These are phyloP conservation scores for Netta rufina DNA, from an alignment of 2,797 vertebrate genomes.

Conservation along the genomic window DNA sequence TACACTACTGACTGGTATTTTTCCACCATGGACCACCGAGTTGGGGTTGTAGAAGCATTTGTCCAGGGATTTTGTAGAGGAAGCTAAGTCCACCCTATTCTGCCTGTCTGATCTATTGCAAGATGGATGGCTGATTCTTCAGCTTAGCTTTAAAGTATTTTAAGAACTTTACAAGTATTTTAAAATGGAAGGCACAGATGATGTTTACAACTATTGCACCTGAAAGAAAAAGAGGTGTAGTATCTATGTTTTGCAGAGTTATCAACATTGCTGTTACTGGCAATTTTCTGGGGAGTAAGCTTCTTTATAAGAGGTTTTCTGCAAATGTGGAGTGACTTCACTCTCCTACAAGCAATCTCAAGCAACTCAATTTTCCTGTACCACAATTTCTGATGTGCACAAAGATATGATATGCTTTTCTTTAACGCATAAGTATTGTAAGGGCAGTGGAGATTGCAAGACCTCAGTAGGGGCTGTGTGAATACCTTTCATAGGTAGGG, in stretches of 20 bases:
- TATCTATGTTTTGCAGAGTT: fast-evolving
- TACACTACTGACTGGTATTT: background rate
- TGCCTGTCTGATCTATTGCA: background rate
- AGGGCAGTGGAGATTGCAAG: conserved; percentile 1
- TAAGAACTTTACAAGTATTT: background rate
- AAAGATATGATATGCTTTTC: background rate
- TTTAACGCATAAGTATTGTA: background rate
- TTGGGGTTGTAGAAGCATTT: background rate
- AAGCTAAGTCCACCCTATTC: background rate
- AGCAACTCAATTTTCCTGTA: background rate
- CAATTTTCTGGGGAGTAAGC: background rate
- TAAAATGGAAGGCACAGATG: background rate
- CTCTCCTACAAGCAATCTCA: background rate
- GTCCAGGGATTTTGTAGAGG: background rate
- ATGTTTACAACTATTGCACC: background rate
- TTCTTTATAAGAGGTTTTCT: background rate
- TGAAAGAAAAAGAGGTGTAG: background rate
- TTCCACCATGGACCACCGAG: fast-evolving
- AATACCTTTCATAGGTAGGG: conserved; percentile 16
- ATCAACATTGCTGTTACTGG: background rate
- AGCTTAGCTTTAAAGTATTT: background rate
- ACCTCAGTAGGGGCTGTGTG: background rate
- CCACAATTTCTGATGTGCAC: background rate
- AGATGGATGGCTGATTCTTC: background rate
- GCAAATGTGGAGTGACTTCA: background rate